Evolutionary conservation across 2,888 invertebrate species (phyloP), one percentile per base, ranked within the genome.

Genomic region (Limnephilus lunatus): DNA sequence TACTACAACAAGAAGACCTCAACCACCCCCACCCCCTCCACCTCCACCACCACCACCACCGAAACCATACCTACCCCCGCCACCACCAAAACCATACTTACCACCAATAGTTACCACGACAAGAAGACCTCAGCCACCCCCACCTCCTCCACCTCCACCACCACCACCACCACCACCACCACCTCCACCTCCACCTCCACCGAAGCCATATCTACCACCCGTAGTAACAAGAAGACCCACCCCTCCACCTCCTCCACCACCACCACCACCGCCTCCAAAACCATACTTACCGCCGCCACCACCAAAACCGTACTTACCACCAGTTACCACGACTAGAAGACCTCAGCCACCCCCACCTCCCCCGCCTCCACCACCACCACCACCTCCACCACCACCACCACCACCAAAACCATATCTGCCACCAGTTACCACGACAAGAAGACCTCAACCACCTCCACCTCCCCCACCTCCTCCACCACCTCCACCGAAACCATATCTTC

Each of bases 221-320:
- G 39, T 44, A 39, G 39, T n/a, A 82, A 85, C 91, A 35, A 85
- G 85, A 30, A 88, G 83, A 48, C 44, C 81, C 31, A 89, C 85
- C 1, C 91, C 89, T 12, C 91, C 91, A 31, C 91, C 89, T 14
- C 89, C 91, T 30, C 87, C 87, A 82, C 91, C 91, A n/a, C 90
- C 82, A 11, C 82, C 90, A 32, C 87, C 91, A 19, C 19, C 81
- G 81, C 89, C 53, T 15, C 89, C 86, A 44, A 44, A 44, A 19
- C 35, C 85, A 2, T 39, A 14, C 19, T 44, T 44, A n/a, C 86
- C 86, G 12, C 25, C 86, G 3, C 44, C 44, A 30, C 86, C 86
- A 3, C 86, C 86, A 44, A 14, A 32, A 81, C 48, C 35, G 25
- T 31, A 81, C 12, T 30, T 48, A 53, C 31, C 30, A 31, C 7